Evolutionary conservation across 2,888 invertebrate species (phyloP).

Genomic region (Lithophane semibrunnea): DNA sequence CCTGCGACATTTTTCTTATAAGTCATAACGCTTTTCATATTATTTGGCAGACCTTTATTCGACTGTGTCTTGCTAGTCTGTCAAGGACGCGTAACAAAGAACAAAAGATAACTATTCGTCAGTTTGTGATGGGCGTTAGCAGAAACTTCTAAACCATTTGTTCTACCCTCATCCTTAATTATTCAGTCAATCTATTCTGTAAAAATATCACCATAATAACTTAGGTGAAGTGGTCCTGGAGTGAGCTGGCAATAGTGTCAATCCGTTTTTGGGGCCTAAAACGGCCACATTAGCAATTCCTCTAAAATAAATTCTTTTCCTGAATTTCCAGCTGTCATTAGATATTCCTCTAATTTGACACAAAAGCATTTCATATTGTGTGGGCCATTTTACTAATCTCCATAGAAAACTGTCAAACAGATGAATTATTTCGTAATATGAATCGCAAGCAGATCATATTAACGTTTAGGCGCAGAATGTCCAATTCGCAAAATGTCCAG

Average conservation of each 20-base stretch:
- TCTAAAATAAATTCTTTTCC: too few species aligned
- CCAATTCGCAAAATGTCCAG: too few species aligned
- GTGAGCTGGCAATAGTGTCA: background rate
- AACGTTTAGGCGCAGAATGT: too few species aligned
- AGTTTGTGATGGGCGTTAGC: background rate
- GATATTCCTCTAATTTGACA: too few species aligned
- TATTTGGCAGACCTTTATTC: background rate
- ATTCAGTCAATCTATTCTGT: background rate
- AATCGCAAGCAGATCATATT: too few species aligned
- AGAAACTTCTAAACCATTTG: background rate
- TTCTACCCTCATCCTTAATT: background rate
- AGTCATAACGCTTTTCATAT: conserved; percentile 10
- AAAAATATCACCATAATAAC: background rate
- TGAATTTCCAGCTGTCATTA: too few species aligned
- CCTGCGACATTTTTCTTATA: conserved; percentile 7
- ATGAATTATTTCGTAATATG: too few species aligned
- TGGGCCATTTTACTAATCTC: too few species aligned
- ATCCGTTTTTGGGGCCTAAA: background rate
- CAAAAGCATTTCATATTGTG: too few species aligned
- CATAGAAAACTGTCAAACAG: too few species aligned
- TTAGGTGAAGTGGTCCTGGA: too few species aligned
- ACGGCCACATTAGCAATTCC: too few species aligned
- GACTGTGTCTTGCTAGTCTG: background rate
- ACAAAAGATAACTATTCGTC: background rate
- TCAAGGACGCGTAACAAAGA: background rate